phyloP scores from a whole-genome alignment of 2,888 invertebrate species.

The Zonitis immaculata region DNA sequence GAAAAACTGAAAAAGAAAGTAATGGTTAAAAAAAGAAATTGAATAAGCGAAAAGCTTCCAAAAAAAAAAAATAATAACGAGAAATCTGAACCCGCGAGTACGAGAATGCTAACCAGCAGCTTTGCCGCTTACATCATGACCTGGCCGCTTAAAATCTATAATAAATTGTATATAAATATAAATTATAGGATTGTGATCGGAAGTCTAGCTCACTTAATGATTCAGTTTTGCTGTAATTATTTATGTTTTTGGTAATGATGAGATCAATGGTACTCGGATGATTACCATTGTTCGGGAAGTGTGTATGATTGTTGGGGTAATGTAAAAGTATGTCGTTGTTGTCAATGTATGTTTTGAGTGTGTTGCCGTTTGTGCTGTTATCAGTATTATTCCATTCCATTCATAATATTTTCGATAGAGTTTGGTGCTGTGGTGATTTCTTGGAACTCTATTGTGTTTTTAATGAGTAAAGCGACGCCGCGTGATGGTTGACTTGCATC shows the following conservation, averaged over 20 bases:
- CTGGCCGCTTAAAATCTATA: too few relatives aligned
- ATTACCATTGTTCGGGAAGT: not conserved
- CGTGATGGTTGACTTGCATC: not conserved
- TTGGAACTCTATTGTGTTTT: not conserved
- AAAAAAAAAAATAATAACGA: too few relatives aligned
- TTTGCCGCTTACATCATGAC: too few relatives aligned
- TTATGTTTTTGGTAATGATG: too few relatives aligned
- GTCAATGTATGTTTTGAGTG: not conserved
- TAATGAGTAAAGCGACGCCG: constrained; percentile 1
- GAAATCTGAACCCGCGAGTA: too few relatives aligned
- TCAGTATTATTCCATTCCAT: not conserved
- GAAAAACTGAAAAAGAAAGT: too few relatives aligned
- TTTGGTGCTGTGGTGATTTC: too few relatives aligned
- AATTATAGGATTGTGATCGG: not conserved
- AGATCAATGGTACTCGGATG: not conserved
- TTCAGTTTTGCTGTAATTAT: not conserved
- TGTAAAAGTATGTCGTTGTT: not conserved
- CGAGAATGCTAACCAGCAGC: too few relatives aligned
- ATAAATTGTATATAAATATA: too few relatives aligned
- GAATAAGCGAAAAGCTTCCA: too few relatives aligned
- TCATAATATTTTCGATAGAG: too few relatives aligned
- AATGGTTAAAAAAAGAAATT: too few relatives aligned
- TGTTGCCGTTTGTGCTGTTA: not conserved
- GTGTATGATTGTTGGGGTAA: not conserved
- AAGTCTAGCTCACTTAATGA: not conserved